Evolutionary conservation across 1,140 invertebrate genomes (phyloP).

Genomic region (Bombus difficillimus): DNA sequence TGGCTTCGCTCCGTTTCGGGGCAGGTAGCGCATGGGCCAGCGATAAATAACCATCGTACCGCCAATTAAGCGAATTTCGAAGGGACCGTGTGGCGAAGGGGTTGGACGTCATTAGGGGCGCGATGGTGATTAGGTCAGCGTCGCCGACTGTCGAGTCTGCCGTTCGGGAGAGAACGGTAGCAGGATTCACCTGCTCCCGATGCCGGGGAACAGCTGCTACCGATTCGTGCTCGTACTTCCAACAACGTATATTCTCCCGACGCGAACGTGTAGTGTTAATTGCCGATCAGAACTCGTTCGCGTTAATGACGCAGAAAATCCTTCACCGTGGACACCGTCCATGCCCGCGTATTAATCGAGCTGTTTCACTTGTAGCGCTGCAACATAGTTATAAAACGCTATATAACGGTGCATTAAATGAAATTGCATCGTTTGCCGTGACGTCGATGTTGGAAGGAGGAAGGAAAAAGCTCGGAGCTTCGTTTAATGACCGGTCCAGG

Average conservation of each 20-base stretch:
- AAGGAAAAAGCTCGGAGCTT: neutral
- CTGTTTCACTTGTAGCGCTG: constrained; percentile 18
- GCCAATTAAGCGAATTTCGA: constrained; percentile 74
- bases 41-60: constrained; percentile 68
- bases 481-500: constrained; percentile 14
- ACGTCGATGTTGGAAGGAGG: neutral
- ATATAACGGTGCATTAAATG: constrained; percentile 18
- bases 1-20: neutral
- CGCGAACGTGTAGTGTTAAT: constrained; percentile 23
- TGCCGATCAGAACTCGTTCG: neutral
- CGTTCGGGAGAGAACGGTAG: constrained; percentile 61
- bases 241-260: neutral
- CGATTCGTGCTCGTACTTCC: constrained; percentile 40
- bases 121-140: constrained; percentile 68
- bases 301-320: neutral
- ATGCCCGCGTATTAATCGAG: constrained; percentile 40
- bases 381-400: constrained; percentile 23
- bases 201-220: constrained; percentile 70
- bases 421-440: constrained; percentile 20
- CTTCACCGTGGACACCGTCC: neutral
- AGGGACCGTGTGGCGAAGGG: constrained; percentile 42
- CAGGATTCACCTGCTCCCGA: constrained; percentile 72
- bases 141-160: constrained; percentile 26
- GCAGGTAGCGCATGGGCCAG: neutral
- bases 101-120: constrained; percentile 71